phyloP scores from a whole-genome alignment of 1,140 invertebrate species.

The Dinothrombium tinctorium region DNA sequence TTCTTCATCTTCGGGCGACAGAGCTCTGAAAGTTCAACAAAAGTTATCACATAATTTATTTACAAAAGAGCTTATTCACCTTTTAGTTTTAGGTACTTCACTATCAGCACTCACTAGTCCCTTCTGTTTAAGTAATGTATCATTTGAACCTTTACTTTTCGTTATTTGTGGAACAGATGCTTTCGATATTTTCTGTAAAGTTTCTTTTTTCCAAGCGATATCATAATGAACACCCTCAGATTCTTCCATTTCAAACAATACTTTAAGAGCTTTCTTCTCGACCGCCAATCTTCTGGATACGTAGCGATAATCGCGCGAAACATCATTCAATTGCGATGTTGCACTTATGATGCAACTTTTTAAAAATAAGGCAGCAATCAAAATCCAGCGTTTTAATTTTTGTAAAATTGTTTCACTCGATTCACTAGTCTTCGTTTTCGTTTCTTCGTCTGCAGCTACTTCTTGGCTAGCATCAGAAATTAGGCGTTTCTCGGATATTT shows the following conservation, averaged over 20 bases:
- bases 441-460: background rate
- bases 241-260: constrained; percentile 14
- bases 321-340: constrained; percentile 58
- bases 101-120: too few relatives aligned
- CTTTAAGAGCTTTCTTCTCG: constrained; percentile 55
- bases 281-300: constrained; percentile 39
- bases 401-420: constrained; percentile 13
- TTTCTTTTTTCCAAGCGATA: constrained; percentile 5
- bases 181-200: constrained; percentile 8
- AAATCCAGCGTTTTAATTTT: constrained; percentile 22
- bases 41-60: background rate
- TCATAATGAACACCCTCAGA: background rate
- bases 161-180: background rate
- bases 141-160: too few relatives aligned
- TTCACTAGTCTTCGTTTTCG: background rate
- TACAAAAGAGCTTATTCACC: too few relatives aligned
- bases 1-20: background rate
- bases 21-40: background rate
- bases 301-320: constrained; percentile 77
- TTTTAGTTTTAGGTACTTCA: too few relatives aligned
- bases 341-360: constrained; percentile 61
- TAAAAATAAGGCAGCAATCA: constrained; percentile 40
- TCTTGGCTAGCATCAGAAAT: background rate
- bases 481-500: background rate
- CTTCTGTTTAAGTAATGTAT: too few relatives aligned